phyloP scores from a whole-genome alignment of 1,140 invertebrate genomes.

The Sinonovacula constricta region DNA sequence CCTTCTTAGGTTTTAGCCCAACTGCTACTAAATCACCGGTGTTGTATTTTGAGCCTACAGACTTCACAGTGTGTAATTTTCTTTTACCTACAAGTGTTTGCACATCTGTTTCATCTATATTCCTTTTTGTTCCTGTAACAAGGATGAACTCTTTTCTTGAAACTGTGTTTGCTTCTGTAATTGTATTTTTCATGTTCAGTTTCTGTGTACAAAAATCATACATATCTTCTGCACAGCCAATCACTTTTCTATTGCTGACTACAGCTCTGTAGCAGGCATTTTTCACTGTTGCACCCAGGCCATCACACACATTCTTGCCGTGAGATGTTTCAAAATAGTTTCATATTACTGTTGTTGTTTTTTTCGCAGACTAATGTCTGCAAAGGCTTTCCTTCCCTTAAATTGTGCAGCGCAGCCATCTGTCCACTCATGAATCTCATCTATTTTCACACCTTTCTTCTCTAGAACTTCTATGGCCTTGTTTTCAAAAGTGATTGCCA shows the following conservation, averaged over 20 bases:
- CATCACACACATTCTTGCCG: slow-evolving; percentile 58
- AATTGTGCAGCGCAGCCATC: slow-evolving; percentile 58
- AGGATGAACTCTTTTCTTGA: slow-evolving; percentile 29
- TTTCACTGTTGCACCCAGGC: slow-evolving; percentile 54
- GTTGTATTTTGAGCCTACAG: slow-evolving; percentile 15
- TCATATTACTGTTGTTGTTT: slow-evolving; percentile 4
- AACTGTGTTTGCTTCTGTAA: slow-evolving; percentile 4
- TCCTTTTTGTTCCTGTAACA: slow-evolving; percentile 7
- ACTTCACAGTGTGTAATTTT: slow-evolving; percentile 24
- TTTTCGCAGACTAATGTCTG: slow-evolving; percentile 48
- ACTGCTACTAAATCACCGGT: slow-evolving; percentile 29
- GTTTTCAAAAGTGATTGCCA: slow-evolving; percentile 43
- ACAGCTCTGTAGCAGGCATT: slow-evolving; percentile 50
- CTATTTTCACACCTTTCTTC: slow-evolving; percentile 25
- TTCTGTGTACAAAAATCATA: slow-evolving; percentile 24
- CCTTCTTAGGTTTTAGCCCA: slow-evolving; percentile 30
- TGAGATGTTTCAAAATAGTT: slow-evolving; percentile 52
- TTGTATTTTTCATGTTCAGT: slow-evolving; percentile 19
- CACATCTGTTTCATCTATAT: slow-evolving; percentile 30
- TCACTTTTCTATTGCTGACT: slow-evolving; percentile 32
- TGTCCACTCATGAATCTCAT: slow-evolving; percentile 53
- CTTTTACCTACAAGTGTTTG: slow-evolving; percentile 22
- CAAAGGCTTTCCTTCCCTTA: slow-evolving; percentile 53
- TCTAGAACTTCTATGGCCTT: slow-evolving; percentile 9
- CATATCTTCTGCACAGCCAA: slow-evolving; percentile 35